Evolutionary conservation across 1,140 invertebrate species (phyloP).

Genomic region (Drosophila prosaltans): DNA sequence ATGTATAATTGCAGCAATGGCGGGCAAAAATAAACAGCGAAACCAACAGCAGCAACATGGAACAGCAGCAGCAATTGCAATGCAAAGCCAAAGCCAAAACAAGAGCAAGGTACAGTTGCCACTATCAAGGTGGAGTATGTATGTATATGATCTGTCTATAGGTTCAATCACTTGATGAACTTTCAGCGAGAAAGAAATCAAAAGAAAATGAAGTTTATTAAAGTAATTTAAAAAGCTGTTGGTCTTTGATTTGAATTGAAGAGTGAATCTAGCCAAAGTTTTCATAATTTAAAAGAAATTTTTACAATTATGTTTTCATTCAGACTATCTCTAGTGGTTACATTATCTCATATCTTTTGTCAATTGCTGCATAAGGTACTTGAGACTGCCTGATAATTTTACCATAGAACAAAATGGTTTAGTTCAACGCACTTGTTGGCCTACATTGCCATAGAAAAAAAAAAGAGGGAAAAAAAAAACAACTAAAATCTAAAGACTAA

Average conservation of each 20-base stretch:
- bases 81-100: neutral
- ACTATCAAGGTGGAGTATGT: slow-evolving; percentile 25
- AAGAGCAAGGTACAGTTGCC: slow-evolving; percentile 30
- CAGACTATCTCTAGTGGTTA: too few species aligned
- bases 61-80: neutral
- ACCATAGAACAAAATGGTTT: slow-evolving; percentile 35
- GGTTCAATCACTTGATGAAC: slow-evolving; percentile 78
- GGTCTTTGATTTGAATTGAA: too few species aligned
- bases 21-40: slow-evolving; percentile 51
- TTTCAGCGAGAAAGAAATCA: slow-evolving; percentile 27
- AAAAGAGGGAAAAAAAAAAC: neutral
- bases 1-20: slow-evolving; percentile 23
- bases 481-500: neutral
- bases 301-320: too few species aligned
- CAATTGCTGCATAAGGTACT: neutral
- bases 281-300: too few species aligned
- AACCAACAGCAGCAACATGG: slow-evolving; percentile 20
- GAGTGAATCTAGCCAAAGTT: too few species aligned
- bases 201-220: neutral
- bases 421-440: slow-evolving; percentile 81
- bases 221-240: too few species aligned
- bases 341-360: neutral
- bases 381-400: slow-evolving; percentile 24
- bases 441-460: slow-evolving; percentile 58
- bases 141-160: slow-evolving; percentile 34